Percentiles rank a stretch among this genome's conserved stretches.
These are phyloP conservation scores for Camponotus fellah DNA, from an alignment of 2,888 invertebrate species.

Conservation along the genomic window DNA sequence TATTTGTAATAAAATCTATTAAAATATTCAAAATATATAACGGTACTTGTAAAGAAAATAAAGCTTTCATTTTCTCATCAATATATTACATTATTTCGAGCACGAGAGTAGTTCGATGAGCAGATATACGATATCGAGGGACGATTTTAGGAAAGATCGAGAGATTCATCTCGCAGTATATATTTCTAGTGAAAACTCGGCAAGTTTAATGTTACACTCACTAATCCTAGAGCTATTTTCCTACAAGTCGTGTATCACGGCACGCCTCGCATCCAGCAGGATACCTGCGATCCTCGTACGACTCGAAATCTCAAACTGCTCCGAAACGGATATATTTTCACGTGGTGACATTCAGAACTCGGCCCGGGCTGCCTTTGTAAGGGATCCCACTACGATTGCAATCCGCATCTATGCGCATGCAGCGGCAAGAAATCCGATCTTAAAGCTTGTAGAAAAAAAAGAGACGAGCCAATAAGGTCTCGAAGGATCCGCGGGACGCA, in stretches of 20 bases:
- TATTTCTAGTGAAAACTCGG: slow-evolving; percentile 15
- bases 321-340: slow-evolving; percentile 86
- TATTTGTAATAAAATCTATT: neutral
- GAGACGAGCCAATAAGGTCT: slow-evolving; percentile 61
- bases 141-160: neutral
- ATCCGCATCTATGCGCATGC: slow-evolving; percentile 81
- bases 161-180: slow-evolving; percentile 7
- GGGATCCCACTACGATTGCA: slow-evolving; percentile 83
- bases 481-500: slow-evolving; percentile 52
- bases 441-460: slow-evolving; percentile 72
- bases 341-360: slow-evolving; percentile 80
- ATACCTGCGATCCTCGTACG: slow-evolving; percentile 43
- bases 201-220: slow-evolving; percentile 75
- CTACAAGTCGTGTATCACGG: slow-evolving; percentile 10
- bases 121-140: neutral
- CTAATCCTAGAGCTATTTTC: slow-evolving; percentile 70
- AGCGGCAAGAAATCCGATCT: slow-evolving; percentile 84
- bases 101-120: neutral
- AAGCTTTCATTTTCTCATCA: neutral
- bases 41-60: neutral
- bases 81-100: neutral
- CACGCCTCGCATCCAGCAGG: neutral
- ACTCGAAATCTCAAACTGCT: slow-evolving; percentile 71
- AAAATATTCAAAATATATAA: neutral
- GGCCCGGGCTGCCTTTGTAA: slow-evolving; percentile 83